phyloP scores from a whole-genome alignment of 2,797 vertebrate genomes.

The Eulemur rubriventer region DNA sequence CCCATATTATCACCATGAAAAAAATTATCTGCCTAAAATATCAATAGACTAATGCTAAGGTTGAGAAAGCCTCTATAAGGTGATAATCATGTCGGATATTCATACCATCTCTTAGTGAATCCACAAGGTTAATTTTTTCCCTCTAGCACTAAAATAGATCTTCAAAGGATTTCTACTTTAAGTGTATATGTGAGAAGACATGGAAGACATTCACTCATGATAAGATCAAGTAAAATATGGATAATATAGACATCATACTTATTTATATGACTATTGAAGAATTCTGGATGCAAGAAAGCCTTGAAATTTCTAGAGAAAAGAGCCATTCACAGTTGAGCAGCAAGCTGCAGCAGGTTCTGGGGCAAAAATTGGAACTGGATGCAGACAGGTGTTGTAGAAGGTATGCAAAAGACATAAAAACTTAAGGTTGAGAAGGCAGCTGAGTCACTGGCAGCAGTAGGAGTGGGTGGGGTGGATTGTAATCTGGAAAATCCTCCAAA shows the following conservation, averaged over 20 bases:
- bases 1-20: background rate
- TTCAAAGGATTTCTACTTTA: background rate
- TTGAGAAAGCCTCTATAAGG: background rate
- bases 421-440: background rate
- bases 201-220: background rate
- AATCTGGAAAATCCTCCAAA: background rate
- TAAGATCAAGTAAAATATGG: background rate
- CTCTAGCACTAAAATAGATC: background rate
- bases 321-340: background rate
- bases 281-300: background rate
- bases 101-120: background rate
- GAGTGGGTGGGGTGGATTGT: background rate
- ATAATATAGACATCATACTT: background rate
- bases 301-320: background rate
- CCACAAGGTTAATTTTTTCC: background rate
- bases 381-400: background rate
- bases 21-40: background rate
- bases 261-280: background rate
- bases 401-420: background rate
- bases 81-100: background rate
- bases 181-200: background rate
- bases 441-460: background rate
- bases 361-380: background rate
- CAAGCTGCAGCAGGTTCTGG: background rate
- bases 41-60: background rate